A percentile compares a stretch with the other conserved stretches of the same genome.
Evolutionary conservation across 2,797 vertebrate species (phyloP).

Genomic region (Rhynchotus rufescens): DNA sequence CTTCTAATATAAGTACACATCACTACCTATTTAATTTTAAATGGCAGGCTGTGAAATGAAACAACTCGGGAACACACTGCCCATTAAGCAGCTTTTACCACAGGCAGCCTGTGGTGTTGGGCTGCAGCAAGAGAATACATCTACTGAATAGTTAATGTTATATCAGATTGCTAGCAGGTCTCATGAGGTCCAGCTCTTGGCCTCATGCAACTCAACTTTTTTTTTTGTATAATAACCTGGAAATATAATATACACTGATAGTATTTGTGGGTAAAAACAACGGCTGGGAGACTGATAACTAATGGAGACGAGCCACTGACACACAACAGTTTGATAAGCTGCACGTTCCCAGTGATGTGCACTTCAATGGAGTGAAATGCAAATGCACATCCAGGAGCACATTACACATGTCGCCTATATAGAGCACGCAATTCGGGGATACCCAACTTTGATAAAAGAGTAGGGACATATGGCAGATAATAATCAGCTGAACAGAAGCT

Average conservation of each 20-base stretch:
- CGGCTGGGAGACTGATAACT: neutral
- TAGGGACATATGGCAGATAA: neutral
- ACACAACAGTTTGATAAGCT: neutral
- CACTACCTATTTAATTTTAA: neutral
- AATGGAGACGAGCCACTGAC: neutral
- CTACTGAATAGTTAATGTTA: neutral
- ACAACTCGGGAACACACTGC: neutral
- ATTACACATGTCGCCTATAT: neutral
- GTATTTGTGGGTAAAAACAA: neutral
- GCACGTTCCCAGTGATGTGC: neutral
- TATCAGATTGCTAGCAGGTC: neutral
- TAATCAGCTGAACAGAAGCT: neutral
- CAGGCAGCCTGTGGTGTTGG: neutral
- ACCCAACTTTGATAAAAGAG: neutral
- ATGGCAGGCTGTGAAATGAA: neutral
- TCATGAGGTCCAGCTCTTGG: neutral
- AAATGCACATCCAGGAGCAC: neutral
- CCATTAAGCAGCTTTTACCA: neutral
- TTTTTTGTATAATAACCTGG: neutral
- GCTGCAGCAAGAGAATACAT: neutral
- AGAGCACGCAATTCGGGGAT: neutral
- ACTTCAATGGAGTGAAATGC: neutral
- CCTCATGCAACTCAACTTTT: neutral
- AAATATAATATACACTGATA: neutral
- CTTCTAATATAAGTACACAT: neutral